These are phyloP conservation scores for Malurus melanocephalus DNA, from an alignment of 2,113 vertebrate species.

Conservation along the genomic window DNA sequence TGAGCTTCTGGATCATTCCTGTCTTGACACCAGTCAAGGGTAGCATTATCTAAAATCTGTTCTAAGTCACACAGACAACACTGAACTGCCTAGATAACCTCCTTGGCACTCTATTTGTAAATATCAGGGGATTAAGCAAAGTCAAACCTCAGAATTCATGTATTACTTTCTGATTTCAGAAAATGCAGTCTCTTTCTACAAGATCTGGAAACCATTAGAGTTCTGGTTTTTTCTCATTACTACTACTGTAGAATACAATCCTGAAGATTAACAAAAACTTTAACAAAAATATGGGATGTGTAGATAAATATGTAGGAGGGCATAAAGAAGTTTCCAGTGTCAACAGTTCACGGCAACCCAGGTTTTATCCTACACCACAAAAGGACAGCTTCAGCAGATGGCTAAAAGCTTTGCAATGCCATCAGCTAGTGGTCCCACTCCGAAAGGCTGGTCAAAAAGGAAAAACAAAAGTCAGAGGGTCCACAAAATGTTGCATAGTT, in stretches of 20 bases:
- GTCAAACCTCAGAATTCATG: background rate
- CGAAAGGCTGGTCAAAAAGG: background rate
- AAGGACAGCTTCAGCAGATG: background rate
- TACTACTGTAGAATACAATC: background rate
- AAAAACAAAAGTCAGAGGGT: background rate
- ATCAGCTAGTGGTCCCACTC: background rate
- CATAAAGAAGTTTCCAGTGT: constrained; percentile 24
- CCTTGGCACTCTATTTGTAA: background rate
- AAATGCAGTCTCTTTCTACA: background rate
- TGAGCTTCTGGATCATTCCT: background rate
- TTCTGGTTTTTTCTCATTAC: constrained; percentile 6
- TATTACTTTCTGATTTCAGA: background rate
- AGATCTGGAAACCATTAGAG: constrained; percentile 43
- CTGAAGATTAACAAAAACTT: background rate
- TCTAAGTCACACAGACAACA: background rate
- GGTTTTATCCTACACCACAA: constrained; percentile 27
- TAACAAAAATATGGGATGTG: background rate
- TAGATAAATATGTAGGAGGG: constrained; percentile 2
- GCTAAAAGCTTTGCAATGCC: background rate
- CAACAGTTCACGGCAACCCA: constrained; percentile 11
- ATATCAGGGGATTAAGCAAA: background rate
- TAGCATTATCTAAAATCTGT: background rate
- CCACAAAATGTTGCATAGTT: background rate
- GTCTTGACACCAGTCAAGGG: background rate
- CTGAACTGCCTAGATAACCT: background rate